Evolutionary conservation across 2,113 vertebrate genomes (phyloP), one percentile per base, ranked within the genome.

Genomic region (Rhinolophus sinicus): DNA sequence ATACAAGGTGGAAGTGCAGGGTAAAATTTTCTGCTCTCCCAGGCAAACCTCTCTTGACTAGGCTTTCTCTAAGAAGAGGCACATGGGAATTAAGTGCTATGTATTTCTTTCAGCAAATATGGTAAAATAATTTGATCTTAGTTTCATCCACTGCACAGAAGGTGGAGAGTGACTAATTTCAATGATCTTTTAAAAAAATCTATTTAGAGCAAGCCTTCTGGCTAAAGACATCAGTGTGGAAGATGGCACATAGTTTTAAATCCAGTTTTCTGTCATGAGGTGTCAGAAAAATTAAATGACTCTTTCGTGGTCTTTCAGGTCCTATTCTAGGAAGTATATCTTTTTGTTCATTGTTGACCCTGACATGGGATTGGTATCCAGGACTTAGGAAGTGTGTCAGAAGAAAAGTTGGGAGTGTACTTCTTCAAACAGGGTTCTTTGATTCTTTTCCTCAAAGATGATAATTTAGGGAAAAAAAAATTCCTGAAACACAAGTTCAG

Each of bases 91-190:
- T 89, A 70, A 65, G 40, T 76, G 86, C 40, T 78, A 22, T 67
- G 70, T 40, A 64, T 93, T 92, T 88, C 77, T 95, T 96, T 90
- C 30, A 81, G 87, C 91, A 95, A 93, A 81, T 93, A 58, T 60
- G 56, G 65, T 93, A 70, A 67, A 86, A 72, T 76, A 87, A 93
- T 94, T 95, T 93, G 52, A 94, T 97, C 58, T 88, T 76, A 90
- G 58, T 67, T 93, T 94, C 54, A 88, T 90, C 75, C 35, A 83
- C 40, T 90, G 38, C 86, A 90, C 93, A 94, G 96, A 97, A 97
- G 97, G 89, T 86, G 92, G 89, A 94, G 95, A 97, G 89, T 97
- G 95, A 98, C 97, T 98, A 95, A 98, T 97, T 97, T 91, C 92
- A 92, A 80, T 94, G 91, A 97, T 95, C 91, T 96, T 97, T 96